A percentile compares a stretch with the other conserved stretches of the same genome.
Conservation (phyloP, 2,113 vertebrate species). For the Prolemur simus region DNA sequence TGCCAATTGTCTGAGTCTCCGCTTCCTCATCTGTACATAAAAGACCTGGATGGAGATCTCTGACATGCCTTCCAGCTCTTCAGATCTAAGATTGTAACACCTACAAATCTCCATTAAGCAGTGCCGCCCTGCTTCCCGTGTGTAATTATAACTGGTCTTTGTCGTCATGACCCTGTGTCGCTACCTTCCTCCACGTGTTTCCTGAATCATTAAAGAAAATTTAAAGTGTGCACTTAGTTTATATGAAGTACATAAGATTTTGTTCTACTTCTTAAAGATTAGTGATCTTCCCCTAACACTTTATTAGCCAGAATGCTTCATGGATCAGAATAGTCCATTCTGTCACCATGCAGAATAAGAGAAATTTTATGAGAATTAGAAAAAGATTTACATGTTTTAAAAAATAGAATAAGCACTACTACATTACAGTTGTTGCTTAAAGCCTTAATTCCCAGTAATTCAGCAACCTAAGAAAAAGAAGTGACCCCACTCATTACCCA, state of each 20-base stretch:
- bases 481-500: constrained; percentile 36
- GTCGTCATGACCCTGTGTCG: not conserved
- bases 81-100: not conserved
- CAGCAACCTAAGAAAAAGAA: constrained; percentile 36
- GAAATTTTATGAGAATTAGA: constrained; percentile 50
- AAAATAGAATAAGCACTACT: constrained; percentile 15
- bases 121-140: not conserved
- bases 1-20: not conserved
- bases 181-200: not conserved
- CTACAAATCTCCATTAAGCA: not conserved
- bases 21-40: not conserved
- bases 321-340: constrained; percentile 27
- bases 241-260: not conserved
- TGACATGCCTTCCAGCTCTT: not conserved
- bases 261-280: constrained; percentile 9
- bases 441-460: constrained; percentile 58
- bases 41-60: not conserved
- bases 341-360: constrained; percentile 31
- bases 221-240: not conserved
- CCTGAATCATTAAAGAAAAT: not conserved
- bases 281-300: not conserved
- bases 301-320: constrained; percentile 24
- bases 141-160: not conserved
- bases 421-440: constrained; percentile 52
- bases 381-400: constrained; percentile 43